Base-by-base conservation (phyloP, 2,113 vertebrate species). In the Neolamprologus falcicula region DNA sequence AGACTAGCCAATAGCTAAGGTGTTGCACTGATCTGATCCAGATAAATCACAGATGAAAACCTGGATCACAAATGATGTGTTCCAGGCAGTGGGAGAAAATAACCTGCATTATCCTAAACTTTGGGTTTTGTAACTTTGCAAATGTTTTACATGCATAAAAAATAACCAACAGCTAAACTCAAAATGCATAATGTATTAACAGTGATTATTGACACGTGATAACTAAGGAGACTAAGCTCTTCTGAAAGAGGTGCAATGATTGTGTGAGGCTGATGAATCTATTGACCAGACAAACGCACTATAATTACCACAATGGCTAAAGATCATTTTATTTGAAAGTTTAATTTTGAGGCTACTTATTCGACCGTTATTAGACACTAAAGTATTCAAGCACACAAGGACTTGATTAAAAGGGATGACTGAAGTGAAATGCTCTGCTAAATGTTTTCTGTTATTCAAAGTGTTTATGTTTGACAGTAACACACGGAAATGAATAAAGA, bases 401-500 rank as follows among this genome's bases (percentile, higher is more conserved):
- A 86, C 26, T 37, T 79, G 82, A 89, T 83, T 3, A 28, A 91
- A 85, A 78, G 31, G 83, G 85, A 89, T 11, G 85, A 91, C 85
- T 89, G 86, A 86, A 31, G 28, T 42, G 9, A 31, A 31, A 84
- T 76, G 87, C 8, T 7, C 83, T 88, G 80, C 7, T 80, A 21
- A 73, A 80, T 83, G 45, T 83, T 89, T 50, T 52, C 42, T 80
- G 68, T 59, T 86, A 33, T 4, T 17, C 16, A 61, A 9, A 73
- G 55, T 53, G 28, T 66, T 35, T 42, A 6, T 79, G 53, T 83
- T 68, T 33, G 53, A 55, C 4, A 42, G 17, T 63, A 63, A 86
- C 85, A 82, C 63, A 24, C 21, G 3, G 79, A 84, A 84, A 76
- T 7, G 1, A 93, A 90, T 93, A 88, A 93, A 93, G 7, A 17